Base-by-base conservation (phyloP, 2,797 vertebrate species). In the Hylomyscus alleni region DNA sequence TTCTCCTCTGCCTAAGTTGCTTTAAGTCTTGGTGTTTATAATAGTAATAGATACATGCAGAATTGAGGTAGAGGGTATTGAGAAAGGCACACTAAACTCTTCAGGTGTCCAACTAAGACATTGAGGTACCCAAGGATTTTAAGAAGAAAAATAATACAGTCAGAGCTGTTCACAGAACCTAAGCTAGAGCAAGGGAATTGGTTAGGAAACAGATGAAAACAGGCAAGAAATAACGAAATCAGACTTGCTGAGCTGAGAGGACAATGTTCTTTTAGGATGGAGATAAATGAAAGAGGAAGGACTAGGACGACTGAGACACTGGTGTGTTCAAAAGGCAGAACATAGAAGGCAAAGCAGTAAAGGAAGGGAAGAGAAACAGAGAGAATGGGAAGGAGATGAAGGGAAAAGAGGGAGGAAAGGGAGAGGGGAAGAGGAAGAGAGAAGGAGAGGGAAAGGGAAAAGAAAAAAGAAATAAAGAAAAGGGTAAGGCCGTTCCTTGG, bases 201-300 rank as follows among this genome's bases (percentile, higher is more conserved):
- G 31, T 86, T 94, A 67, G 44, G 14, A 83, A 77, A 83, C n/a
- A 73, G 3, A 81, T 72, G 26, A 29, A 40, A 58, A 73, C 76
- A 47, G 40, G 34, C 72, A 95, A 90, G n/a, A 85, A 91, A 92
- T 60, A 94, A 88, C 83, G 65, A 96, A 90, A 34, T 90, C 29
- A 14, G 37, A 37, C 75, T 81, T 44, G 47, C 24, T 87, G 47
- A 24, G 31, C 14, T 87, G 44, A 11, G 72, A 93, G 20, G 17
- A 77, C 60, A 58, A 37, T 83, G 67, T 85, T 34, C 58, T 92
- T 65, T 90, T n/a, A 91, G 54, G 56, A 78, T 86, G 29, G 14
- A 73, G 31, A 76, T 84, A 87, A 83, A 22, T 37, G 5, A 67
- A 89, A 62, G 12, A 86, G 37, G 75, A 62, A 84, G 44, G 31